Evolutionary conservation across 1,140 invertebrate genomes (phyloP), one percentile per base, ranked within the genome.

Genomic region (Asobara japonica): DNA sequence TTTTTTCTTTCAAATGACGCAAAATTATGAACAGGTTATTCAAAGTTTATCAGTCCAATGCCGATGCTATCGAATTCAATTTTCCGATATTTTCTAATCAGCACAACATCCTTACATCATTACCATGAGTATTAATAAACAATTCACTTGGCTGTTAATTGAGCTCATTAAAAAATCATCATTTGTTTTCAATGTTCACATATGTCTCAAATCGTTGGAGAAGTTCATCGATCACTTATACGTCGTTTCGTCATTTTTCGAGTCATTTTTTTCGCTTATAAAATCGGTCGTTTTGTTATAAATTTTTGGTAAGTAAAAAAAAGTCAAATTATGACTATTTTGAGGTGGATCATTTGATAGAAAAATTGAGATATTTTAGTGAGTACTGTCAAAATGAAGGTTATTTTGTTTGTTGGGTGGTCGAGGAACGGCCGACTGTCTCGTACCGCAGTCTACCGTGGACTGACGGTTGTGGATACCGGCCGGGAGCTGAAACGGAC

Each of bases 401-500:
- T 45, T 45, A 45, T 27, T 25, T 0, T n/a, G 45, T 56, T 56
- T 56, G 51, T 56, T 56, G 1, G 22, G 51, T 62, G n/a, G 25
- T 6, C 2, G 25, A 33, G 4, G 3, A 4, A n/a, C 60, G 3
- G 25, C 27, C 83, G 77, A 86, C 80, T 77, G 77, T 73, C 79
- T 79, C 79, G 82, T 79, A 73, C 76, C 79, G 77, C 82, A 81
- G 83, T 81, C 81, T 79, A 72, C 77, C 76, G 79, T 80, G 80
- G 81, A 86, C 84, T 86, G 81, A 83, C 79, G 78, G 80, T 45
- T 51, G 41, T 79, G 81, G 82, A 83, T 78, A 80, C 80, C 78
- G 79, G 77, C 78, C 75, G 77, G 79, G 71, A 30, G 48, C 48
- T 29, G 66, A 78, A 65, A 68, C 69, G 27, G 27, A 72, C 8